Conservation (phyloP, 2,888 invertebrate genomes). For the Anagyrus pseudococci region DNA sequence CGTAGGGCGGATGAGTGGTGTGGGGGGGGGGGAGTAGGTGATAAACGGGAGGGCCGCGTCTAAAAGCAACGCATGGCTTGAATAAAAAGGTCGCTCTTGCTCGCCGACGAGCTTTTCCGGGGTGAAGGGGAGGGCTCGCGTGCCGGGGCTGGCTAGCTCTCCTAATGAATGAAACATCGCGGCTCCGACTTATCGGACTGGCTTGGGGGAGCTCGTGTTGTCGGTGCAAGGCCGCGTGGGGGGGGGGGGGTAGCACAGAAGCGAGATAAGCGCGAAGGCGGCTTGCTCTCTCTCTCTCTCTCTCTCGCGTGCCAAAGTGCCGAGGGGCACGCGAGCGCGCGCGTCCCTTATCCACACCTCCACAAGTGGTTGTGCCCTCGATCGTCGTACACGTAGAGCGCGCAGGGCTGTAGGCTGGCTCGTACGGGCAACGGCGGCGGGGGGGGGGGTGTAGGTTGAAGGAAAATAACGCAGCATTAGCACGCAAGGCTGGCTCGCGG, state of each 20-base stretch:
- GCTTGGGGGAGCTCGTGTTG: no score
- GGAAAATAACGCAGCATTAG: no score
- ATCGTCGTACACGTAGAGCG: no score
- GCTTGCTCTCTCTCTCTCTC: background rate
- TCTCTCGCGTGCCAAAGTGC: background rate
- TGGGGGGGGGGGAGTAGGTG: background rate
- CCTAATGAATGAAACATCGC: constrained; percentile 35
- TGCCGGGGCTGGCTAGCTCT: background rate
- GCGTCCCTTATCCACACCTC: constrained; percentile 41
- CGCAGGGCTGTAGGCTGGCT: constrained; percentile 37
- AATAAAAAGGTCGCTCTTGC: no score
- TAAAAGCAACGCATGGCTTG: no score
- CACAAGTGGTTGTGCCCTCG: constrained; percentile 60
- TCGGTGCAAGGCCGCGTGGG: background rate
- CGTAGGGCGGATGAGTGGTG: background rate
- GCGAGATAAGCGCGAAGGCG: background rate
- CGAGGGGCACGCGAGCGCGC: constrained; percentile 2
- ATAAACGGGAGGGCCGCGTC: no score
- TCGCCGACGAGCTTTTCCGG: no score
- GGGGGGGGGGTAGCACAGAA: background rate
- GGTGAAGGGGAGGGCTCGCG: no score
- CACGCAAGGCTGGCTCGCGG: no score
- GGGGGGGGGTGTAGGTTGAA: no score
- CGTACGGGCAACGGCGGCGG: constrained; percentile 22
- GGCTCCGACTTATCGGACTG: no score